These are phyloP conservation scores for Pygathrix nemaeus DNA, from an alignment of 2,113 vertebrate species.

Conservation along the genomic window DNA sequence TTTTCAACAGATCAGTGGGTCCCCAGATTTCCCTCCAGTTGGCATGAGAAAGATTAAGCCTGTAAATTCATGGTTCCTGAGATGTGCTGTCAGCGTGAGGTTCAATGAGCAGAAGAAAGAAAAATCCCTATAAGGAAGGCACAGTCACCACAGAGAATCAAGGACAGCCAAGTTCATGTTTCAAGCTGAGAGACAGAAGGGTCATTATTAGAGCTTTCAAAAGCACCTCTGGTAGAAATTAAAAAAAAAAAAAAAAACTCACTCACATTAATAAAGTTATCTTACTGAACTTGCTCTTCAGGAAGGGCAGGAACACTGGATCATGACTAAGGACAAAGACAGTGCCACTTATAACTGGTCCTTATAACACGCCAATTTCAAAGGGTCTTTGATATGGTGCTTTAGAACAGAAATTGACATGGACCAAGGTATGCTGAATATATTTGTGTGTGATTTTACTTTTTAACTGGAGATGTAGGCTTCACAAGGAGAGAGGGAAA, in stretches of 20 bases:
- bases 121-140: background rate
- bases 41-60: constrained; percentile 28
- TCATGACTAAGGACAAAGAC: background rate
- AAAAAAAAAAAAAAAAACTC: too few species aligned
- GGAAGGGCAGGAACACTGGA: background rate
- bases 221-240: too few species aligned
- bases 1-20: constrained; percentile 10
- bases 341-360: background rate
- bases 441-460: background rate
- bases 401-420: background rate
- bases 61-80: constrained; percentile 31
- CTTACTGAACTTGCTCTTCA: background rate
- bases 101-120: background rate
- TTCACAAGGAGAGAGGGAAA: background rate
- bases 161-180: background rate
- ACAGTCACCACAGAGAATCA: background rate
- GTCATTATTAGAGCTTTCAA: too few species aligned
- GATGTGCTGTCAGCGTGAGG: background rate
- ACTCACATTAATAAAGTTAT: background rate
- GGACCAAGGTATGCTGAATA: background rate
- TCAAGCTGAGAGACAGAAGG: background rate
- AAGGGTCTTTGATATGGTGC: background rate
- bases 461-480: background rate
- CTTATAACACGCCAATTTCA: background rate
- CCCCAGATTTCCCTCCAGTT: constrained; percentile 41